Base-by-base conservation (phyloP, 2,888 invertebrate species). In the Machimus atricapillus region DNA sequence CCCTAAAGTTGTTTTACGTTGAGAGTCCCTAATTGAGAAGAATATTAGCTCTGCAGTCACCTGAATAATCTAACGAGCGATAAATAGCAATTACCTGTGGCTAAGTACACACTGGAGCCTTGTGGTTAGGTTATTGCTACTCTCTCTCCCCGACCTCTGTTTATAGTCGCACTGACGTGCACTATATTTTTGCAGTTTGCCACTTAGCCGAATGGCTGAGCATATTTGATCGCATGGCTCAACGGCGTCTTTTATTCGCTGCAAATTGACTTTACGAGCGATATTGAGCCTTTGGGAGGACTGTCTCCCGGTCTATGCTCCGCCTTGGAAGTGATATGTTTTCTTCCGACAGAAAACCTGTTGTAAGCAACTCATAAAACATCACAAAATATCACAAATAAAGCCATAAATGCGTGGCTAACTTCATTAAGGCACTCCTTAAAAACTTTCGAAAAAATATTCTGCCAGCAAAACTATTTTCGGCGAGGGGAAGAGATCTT, bases 71-170 rank as follows among this genome's bases (percentile, higher is more conserved):
- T 79, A 79, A 79, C 79, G 52, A 79, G 52, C 79, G 31, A 79
- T 79, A 79, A 46, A 79, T 79, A 79, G 79, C 52, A 79, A 79
- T 79, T 79, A 79, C 52, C 79, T 79, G 23, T 40, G 31, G 79
- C 27, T 79, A 52, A 79, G 52, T 52, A 79, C 46, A 52, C 52
- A 79, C 66, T 66, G 66, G 27, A 5, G 66, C 23, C 23, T 19
- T 58, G 58, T 23, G 58, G 58, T 58, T 58, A 58, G 58, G 58
- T 58, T 58, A 58, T 58, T 58, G 19, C 58, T 58, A 23, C 23
- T 19, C 58, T 23, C 23, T 12, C 40, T 12, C 40, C 12, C 12
- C 8, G 23, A 12, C 23, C 23, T 66, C 23, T 66, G 66, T 66
- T 66, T 66, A 23, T 66, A 12, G 66, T 9, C 12, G 66, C 12